These are phyloP conservation scores for Sphyrna mokarran DNA, from an alignment of 2,113 vertebrate genomes.

Conservation along the genomic window DNA sequence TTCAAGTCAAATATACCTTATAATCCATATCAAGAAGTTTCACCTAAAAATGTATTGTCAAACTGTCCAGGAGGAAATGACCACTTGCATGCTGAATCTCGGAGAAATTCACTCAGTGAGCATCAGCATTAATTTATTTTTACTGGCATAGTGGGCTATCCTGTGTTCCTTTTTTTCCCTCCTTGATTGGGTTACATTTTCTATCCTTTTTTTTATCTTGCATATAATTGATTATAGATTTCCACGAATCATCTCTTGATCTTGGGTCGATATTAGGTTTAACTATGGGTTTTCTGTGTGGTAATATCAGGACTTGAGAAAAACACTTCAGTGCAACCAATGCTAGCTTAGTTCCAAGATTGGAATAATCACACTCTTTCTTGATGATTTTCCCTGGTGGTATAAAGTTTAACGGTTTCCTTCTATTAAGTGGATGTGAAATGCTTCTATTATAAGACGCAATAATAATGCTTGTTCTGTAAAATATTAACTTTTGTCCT, in stretches of 20 bases:
- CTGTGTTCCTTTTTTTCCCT: conserved; percentile 24
- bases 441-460: neutral
- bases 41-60: conserved; percentile 27
- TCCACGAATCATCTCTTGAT: conserved; percentile 28
- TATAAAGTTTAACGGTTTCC: neutral
- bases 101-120: conserved; percentile 52
- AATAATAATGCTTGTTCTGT: neutral
- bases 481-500: neutral
- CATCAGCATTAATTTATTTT: conserved; percentile 22
- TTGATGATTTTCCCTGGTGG: neutral
- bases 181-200: conserved; percentile 41
- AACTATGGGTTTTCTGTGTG: neutral
- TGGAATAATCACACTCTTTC: neutral
- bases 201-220: neutral
- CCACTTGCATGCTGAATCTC: conserved; percentile 40
- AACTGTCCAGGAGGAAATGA: conserved; percentile 48
- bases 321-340: neutral
- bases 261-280: neutral
- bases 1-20: neutral
- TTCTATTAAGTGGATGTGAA: neutral
- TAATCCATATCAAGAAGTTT: neutral
- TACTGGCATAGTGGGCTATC: neutral
- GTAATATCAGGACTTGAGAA: neutral
- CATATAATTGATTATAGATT: neutral
- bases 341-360: neutral